Base-by-base conservation (phyloP, 92 coral and sea anemone genomes). In the Porites rus region DNA sequence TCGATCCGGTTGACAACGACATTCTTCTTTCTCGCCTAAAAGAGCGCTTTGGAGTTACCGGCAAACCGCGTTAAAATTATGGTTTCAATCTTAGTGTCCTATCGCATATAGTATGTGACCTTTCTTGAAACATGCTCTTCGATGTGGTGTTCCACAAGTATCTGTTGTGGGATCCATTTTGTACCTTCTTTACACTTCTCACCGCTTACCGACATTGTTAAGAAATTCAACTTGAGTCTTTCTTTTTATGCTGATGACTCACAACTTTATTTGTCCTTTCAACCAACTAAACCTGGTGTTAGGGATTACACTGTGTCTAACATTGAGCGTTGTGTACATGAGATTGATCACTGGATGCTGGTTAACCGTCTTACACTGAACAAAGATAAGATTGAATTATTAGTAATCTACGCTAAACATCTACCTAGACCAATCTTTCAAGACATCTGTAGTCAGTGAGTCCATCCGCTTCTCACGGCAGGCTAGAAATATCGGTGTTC, bases 321-420 rank as follows among this genome's bases (percentile, higher is more conserved):
- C 16, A 56, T 56, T 14, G 61, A 56, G 16, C 16, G 61, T 14
- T 53, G 7, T 31, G 16, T 46, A 50, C 77, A 16, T 74, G 14
- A 43, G 21, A 21, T 50, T 51, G 20, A 73, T 73, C 76, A 72
- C 76, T 72, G 76, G 76, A 51, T 72, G 60, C 65, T 56, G 61
- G 16, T 56, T 56, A 1, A 56, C 16, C 61, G 61, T 14, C 61
- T 8, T 67, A 28, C 21, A 28, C 16, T 22, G 61, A 56, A 56
- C 61, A 56, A 56, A 56, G 61, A 56, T 56, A 56, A 56, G 16
- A 56, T 14, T 56, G 61, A 56, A 56, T 56, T 56, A 56, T 9
- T 56, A 10, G 61, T 10, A 10, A 12, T 56, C 61, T 10, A 9
- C 61, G 61, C 61, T 56, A 54, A 54, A 13, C 60, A 54, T 7